Evolutionary conservation across 2,797 vertebrate genomes (phyloP), one percentile per base, ranked within the genome.

Genomic region (Pogoniulus pusillus): DNA sequence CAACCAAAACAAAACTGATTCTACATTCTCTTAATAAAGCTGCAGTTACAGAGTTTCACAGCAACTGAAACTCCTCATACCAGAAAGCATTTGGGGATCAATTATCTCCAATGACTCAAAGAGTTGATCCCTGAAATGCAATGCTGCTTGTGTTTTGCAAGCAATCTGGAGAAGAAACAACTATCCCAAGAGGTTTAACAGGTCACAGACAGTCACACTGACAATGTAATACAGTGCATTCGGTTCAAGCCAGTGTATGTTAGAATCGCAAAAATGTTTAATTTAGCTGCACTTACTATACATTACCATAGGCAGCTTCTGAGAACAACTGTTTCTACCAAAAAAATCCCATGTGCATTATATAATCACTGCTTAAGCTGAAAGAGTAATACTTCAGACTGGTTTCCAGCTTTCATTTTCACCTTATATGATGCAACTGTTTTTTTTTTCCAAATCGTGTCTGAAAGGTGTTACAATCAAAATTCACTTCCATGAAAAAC

Each of bases 111-210:
- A 6, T 7, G 55, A 66, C 32, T 63, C 49, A 17, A 68, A 94
- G 32, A 94, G 90, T 19, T 92, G 66, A 89, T 64, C 79, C 51
- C 63, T 62, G 37, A 92, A 71, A 86, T 60, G 88, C 65, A 83
- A 20, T 26, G 60, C 66, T 87, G 66, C 87, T 92, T 93, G 37
- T 66, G 47, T 66, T 92, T 87, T 68, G 27, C 55, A 91, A 93
- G 55, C 59, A 65, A 53, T 29, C 43, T 75, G 72, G 10, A 83
- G 34, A 83, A 65, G 49, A 57, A 37, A 53, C 32, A 87, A 84
- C 82, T 89, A 87, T n/a, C 81, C 77, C 86, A 77, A 20, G 72
- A 59, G 59, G 68, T 74, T 93, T 83, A 96, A 76, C 60, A 76
- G 87, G 60, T 91, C 73, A 75, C 93, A 87, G 80, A 86, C 22